A percentile compares a stretch with the other conserved stretches of the same genome.
phyloP scores from a whole-genome alignment of 2,113 vertebrate genomes.

The Mionectes macconnelli region DNA sequence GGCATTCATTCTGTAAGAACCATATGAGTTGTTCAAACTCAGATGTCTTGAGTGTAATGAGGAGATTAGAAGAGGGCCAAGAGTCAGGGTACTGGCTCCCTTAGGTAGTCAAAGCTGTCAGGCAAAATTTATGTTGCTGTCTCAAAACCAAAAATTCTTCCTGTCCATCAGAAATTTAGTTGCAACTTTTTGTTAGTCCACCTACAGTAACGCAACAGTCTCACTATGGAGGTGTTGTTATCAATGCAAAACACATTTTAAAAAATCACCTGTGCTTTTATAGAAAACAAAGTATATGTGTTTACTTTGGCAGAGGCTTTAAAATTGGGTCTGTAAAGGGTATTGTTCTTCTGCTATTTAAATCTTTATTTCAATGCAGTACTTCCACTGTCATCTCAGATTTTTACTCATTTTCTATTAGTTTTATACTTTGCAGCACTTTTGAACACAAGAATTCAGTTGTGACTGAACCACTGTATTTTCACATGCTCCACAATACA shows the following conservation, averaged over 20 bases:
- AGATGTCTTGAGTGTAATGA: neutral
- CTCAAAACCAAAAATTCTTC: neutral
- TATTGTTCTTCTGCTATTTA: neutral
- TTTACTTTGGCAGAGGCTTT: neutral
- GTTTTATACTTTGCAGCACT: neutral
- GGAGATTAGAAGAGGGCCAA: constrained; percentile 13
- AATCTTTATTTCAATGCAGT: neutral
- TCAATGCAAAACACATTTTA: neutral
- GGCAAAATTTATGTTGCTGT: neutral
- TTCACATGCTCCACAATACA: neutral
- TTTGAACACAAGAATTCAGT: neutral
- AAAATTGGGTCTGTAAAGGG: neutral
- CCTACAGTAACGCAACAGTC: neutral
- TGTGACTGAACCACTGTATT: neutral
- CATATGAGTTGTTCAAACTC: neutral
- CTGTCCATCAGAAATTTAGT: neutral
- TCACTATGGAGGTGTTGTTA: neutral
- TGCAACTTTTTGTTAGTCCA: neutral
- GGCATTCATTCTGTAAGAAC: neutral
- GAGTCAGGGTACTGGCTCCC: neutral
- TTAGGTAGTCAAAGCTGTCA: constrained; percentile 31
- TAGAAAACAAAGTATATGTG: neutral
- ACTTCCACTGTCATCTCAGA: neutral
- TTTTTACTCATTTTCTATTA: neutral
- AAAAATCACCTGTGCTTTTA: neutral